Conservation (phyloP, 1,140 invertebrate genomes). For the Pseudomyrmex concolor region DNA sequence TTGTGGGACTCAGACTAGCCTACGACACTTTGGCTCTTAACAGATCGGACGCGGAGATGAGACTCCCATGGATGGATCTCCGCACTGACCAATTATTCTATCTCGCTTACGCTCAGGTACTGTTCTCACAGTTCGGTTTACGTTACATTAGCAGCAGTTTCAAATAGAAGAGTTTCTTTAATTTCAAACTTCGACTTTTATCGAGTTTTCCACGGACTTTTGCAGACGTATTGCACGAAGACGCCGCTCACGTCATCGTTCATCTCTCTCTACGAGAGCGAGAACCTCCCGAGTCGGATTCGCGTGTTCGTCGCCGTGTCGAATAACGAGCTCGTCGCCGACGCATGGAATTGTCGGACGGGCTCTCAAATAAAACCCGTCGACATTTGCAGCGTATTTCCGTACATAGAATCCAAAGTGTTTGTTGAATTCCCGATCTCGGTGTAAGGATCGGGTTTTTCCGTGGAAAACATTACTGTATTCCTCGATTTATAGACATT, state of each 20-base stretch:
- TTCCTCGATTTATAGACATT: background rate
- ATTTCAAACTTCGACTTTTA: background rate
- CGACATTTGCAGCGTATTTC: conserved; percentile 66
- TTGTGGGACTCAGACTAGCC: conserved; percentile 73
- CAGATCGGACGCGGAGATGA: conserved; percentile 44
- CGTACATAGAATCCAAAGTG: conserved; percentile 60
- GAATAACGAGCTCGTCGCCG: conserved; percentile 62
- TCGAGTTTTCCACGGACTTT: conserved; percentile 27
- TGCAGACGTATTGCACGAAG: conserved; percentile 77
- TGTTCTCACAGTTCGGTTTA: conserved; percentile 67
- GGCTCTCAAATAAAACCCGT: conserved; percentile 69
- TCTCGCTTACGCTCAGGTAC: conserved; percentile 77
- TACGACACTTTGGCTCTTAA: conserved; percentile 74
- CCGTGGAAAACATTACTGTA: conserved; percentile 20
- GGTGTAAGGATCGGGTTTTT: background rate
- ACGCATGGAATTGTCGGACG: conserved; percentile 70
- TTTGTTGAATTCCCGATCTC: background rate
- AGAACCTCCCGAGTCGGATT: conserved; percentile 70
- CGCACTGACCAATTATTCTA: conserved; percentile 72
- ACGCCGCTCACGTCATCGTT: conserved; percentile 70
- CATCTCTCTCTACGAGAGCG: conserved; percentile 70
- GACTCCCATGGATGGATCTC: conserved; percentile 73
- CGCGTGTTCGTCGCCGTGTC: conserved; percentile 68
- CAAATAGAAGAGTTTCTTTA: background rate
- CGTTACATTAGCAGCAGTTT: conserved; percentile 41